Evolutionary conservation across 1,140 invertebrate genomes (phyloP).

Genomic region (Zaprionus vittiger): DNA sequence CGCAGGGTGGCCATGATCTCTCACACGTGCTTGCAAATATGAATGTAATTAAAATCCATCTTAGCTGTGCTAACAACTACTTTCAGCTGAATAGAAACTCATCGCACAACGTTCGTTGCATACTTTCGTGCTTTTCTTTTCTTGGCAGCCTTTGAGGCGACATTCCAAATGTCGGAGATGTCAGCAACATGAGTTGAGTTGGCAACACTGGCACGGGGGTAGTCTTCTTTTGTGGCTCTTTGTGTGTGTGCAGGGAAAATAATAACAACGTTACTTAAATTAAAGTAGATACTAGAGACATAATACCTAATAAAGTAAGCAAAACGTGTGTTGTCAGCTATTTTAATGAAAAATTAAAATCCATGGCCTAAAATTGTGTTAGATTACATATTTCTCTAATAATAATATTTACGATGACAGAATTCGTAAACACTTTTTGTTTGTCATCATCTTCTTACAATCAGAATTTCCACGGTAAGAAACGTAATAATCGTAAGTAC

Average conservation of each 20-base stretch:
- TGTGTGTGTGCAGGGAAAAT: background rate
- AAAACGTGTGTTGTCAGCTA: background rate
- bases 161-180: slow-evolving; percentile 2
- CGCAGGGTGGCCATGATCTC: background rate
- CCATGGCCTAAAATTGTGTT: background rate
- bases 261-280: background rate
- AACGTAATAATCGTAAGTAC: background rate
- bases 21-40: slow-evolving; percentile 4
- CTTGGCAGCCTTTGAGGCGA: slow-evolving; percentile 38
- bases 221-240: background rate
- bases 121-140: slow-evolving; percentile 50
- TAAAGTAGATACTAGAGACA: background rate
- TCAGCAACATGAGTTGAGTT: background rate
- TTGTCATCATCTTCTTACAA: background rate
- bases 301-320: background rate
- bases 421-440: background rate
- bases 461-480: background rate
- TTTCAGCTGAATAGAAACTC: background rate
- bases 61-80: background rate
- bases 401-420: background rate
- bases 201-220: background rate
- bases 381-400: background rate
- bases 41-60: slow-evolving; percentile 30
- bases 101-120: slow-evolving; percentile 25
- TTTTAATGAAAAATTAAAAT: background rate